Percentiles rank a stretch among this genome's conserved stretches.
Conservation (phyloP, 2,888 invertebrate genomes). For the Caenorhabditis doughertyi region DNA sequence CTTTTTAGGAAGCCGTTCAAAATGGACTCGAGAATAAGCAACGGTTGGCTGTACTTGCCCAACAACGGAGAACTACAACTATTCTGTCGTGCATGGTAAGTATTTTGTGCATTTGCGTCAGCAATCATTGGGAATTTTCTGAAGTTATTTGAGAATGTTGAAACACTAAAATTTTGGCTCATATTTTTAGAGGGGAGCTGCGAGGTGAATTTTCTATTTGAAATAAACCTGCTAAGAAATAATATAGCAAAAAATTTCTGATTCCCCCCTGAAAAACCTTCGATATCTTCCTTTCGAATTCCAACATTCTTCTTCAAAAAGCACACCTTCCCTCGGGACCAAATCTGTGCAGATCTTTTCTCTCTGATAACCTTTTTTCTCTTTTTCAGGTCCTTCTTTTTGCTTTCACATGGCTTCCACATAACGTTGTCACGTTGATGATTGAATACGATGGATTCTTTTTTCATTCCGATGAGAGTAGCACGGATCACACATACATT, state of each 20-base stretch:
- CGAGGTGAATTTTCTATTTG: no score
- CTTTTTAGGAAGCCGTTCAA: constrained; percentile 56
- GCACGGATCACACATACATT: constrained; percentile 76
- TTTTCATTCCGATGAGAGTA: constrained; percentile 59
- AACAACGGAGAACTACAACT: constrained; percentile 74
- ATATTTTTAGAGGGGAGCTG: no score
- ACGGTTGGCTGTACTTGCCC: constrained; percentile 67
- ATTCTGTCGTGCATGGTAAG: constrained; percentile 74
- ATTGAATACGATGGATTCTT: constrained; percentile 78
- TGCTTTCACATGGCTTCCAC: constrained; percentile 77
- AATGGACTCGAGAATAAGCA: constrained; percentile 67
- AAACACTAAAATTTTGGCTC: not conserved
- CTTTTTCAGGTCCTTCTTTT: constrained; percentile 74
- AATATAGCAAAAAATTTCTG: no score
- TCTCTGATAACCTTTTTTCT: constrained; percentile 33
- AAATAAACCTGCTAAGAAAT: no score
- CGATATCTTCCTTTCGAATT: no score
- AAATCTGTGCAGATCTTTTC: not conserved
- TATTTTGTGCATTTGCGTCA: not conserved
- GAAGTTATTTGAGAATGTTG: no score
- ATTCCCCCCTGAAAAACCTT: no score
- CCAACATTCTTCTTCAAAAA: constrained; percentile 1
- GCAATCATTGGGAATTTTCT: not conserved
- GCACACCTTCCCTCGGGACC: not conserved
- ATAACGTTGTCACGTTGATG: constrained; percentile 75